A percentile compares a stretch with the other conserved stretches of the same genome.
Evolutionary conservation across 2,888 invertebrate genomes (phyloP).

Genomic region (Caenorhabditis sp.): DNA sequence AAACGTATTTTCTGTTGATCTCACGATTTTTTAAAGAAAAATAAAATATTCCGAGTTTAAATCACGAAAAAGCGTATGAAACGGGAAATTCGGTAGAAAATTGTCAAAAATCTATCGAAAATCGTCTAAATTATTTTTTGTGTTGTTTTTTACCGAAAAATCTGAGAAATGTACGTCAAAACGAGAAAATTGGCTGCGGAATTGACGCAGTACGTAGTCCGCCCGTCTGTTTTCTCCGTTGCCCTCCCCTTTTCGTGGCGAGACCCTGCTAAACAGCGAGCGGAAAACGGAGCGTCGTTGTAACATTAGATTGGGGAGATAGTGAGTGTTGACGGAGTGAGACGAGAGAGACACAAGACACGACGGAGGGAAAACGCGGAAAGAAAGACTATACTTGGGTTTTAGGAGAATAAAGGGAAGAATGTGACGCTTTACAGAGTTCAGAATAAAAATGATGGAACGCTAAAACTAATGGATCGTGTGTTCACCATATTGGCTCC

Average conservation of each 20-base stretch:
- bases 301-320: constrained; percentile 18
- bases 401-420: no score
- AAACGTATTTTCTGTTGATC: background rate
- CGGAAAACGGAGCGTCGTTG: constrained; percentile 39
- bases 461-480: no score
- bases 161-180: background rate
- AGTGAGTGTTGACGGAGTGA: no score
- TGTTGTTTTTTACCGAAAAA: background rate
- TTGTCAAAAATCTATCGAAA: no score
- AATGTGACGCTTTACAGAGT: no score
- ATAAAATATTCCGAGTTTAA: background rate
- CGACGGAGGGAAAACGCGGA: no score
- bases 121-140: background rate
- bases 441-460: no score
- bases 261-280: constrained; percentile 29
- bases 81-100: no score
- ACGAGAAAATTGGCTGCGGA: background rate
- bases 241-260: constrained; percentile 21
- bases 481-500: no score
- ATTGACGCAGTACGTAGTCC: constrained; percentile 49
- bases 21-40: background rate
- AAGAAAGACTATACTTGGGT: no score
- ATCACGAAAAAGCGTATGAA: no score
- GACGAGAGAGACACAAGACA: no score
- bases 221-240: constrained; percentile 33